A percentile compares a stretch with the other conserved stretches of the same genome.
These are phyloP conservation scores for Papilio helenus DNA, from an alignment of 1,140 invertebrate genomes.

Conservation along the genomic window DNA sequence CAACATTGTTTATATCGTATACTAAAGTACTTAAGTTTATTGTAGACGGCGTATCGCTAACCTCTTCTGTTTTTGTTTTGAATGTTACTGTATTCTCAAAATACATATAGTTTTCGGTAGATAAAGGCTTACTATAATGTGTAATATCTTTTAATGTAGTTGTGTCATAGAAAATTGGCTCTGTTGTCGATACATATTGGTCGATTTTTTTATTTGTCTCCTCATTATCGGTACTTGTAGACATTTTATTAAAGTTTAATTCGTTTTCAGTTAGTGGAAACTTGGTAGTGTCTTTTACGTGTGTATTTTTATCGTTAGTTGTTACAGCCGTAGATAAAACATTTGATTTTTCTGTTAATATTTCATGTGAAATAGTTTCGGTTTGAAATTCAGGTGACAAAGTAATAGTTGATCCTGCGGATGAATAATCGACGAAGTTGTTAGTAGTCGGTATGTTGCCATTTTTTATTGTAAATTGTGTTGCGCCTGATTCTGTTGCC, in stretches of 20 bases:
- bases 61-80: slow-evolving; percentile 24
- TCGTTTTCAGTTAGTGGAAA: background rate
- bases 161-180: background rate
- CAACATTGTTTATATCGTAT: background rate
- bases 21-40: background rate
- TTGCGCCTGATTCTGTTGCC: background rate
- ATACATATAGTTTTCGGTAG: slow-evolving; percentile 2
- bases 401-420: background rate
- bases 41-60: slow-evolving; percentile 2
- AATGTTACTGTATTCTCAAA: background rate
- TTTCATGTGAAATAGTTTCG: background rate
- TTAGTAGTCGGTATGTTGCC: background rate
- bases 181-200: slow-evolving; percentile 1
- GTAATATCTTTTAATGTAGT: background rate
- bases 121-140: background rate
- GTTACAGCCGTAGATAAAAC: background rate
- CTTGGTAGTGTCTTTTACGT: background rate
- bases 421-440: background rate
- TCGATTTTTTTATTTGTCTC: background rate
- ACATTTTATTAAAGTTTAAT: background rate
- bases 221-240: background rate
- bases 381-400: background rate
- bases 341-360: background rate
- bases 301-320: background rate
- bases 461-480: background rate